Conservation (phyloP, 2,888 invertebrate species). For the Matsumyia berberina region DNA sequence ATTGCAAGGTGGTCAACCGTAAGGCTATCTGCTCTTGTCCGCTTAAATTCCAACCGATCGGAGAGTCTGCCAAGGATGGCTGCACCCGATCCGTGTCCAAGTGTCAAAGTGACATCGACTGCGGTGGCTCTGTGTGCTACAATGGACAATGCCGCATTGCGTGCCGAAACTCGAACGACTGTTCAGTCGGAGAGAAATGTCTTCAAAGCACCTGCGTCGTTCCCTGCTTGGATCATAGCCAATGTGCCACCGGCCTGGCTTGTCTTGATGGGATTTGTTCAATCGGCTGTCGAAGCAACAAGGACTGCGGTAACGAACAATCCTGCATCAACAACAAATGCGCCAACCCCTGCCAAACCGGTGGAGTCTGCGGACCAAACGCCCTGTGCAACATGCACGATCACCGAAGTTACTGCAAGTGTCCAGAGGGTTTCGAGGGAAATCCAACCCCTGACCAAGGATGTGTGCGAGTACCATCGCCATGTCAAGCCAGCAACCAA, state of each 20-base stretch:
- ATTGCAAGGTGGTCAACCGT: constrained; percentile 91
- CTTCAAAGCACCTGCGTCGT: constrained; percentile 90
- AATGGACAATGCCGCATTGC: constrained; percentile 93
- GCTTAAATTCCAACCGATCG: constrained; percentile 89
- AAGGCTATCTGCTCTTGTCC: constrained; percentile 92
- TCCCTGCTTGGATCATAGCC: constrained; percentile 92
- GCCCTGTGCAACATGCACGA: constrained; percentile 91
- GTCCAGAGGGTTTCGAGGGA: constrained; percentile 93
- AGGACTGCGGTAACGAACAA: constrained; percentile 90
- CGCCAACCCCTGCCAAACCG: constrained; percentile 91
- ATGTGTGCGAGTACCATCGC: constrained; percentile 91
- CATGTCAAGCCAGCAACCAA: constrained; percentile 88
- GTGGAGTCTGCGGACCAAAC: constrained; percentile 93
- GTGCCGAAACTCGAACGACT: constrained; percentile 91
- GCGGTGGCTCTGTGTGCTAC: constrained; percentile 91
- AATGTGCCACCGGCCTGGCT: constrained; percentile 92
- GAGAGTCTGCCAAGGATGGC: constrained; percentile 87
- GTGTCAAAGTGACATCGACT: constrained; percentile 90
- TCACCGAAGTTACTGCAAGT: constrained; percentile 91
- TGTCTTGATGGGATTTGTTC: constrained; percentile 92
- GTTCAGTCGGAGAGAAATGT: constrained; percentile 92
- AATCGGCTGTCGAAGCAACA: constrained; percentile 93
- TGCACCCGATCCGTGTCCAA: constrained; percentile 89
- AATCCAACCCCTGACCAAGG: constrained; percentile 95
- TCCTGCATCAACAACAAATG: constrained; percentile 94